phyloP scores from a whole-genome alignment of 2,113 vertebrate species.

The Cyanistes caeruleus region DNA sequence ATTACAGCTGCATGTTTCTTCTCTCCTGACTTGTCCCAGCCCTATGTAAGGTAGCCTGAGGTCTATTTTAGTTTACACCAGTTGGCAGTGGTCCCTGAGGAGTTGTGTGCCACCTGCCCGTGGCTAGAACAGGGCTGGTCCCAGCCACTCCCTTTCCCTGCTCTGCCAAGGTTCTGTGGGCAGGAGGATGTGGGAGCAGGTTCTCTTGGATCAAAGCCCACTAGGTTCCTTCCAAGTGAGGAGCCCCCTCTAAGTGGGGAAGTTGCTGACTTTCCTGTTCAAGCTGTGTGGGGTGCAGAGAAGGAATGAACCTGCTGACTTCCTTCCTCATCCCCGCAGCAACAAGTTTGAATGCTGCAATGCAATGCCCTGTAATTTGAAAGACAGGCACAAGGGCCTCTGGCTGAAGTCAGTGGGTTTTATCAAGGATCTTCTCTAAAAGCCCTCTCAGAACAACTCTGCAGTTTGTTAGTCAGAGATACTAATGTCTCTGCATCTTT shows the following conservation, averaged over 20 bases:
- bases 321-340: not conserved
- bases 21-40: not conserved
- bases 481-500: not conserved
- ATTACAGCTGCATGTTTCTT: not conserved
- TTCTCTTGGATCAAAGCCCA: not conserved
- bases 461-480: not conserved
- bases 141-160: not conserved
- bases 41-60: not conserved
- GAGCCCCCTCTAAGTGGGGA: not conserved
- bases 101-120: not conserved
- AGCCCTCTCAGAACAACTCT: not conserved
- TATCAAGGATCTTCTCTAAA: not conserved
- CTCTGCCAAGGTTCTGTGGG: not conserved
- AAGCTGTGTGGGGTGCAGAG: not conserved
- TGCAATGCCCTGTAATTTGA: not conserved
- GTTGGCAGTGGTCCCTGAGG: not conserved
- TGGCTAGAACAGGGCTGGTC: not conserved
- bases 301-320: not conserved
- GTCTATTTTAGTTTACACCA: not conserved
- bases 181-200: not conserved
- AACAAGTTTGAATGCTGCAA: not conserved
- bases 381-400: not conserved
- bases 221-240: accelerated
- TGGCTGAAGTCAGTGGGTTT: not conserved
- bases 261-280: not conserved